These are phyloP conservation scores for Euphysa ruthae DNA, from an alignment of 30 jellyfish, hydroid and myxozoan genomes.

Conservation along the genomic window DNA sequence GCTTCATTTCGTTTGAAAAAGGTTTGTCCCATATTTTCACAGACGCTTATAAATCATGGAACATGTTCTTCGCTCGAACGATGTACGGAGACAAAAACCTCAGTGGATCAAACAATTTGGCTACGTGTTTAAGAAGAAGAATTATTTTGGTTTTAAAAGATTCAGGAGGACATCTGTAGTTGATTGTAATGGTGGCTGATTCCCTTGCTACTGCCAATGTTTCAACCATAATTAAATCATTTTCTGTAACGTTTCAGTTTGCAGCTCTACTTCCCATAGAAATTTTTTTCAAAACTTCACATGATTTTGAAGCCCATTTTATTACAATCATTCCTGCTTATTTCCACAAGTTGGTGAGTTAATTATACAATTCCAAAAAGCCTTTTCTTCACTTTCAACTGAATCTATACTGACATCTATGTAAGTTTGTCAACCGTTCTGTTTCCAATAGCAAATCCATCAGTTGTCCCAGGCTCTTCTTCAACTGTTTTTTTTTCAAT, in stretches of 20 bases:
- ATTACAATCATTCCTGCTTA: constrained; percentile 57
- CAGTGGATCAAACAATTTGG: constrained; percentile 46
- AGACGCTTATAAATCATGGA: constrained; percentile 12
- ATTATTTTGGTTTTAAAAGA: constrained; percentile 14
- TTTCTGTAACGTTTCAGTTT: constrained; percentile 8
- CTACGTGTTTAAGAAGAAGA: constrained; percentile 12
- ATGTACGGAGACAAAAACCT: constrained; percentile 2
- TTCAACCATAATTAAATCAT: too few species aligned
- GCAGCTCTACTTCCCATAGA: constrained; percentile 35
- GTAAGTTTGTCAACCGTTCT: constrained; percentile 40
- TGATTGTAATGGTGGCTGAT: neutral
- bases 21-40: constrained; percentile 26
- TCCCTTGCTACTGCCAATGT: too few species aligned
- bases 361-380: constrained; percentile 15
- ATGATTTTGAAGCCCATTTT: constrained; percentile 49
- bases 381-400: constrained; percentile 25
- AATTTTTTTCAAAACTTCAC: neutral
- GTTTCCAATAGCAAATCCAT: constrained; percentile 34
- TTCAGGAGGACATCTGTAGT: neutral
- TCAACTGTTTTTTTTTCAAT: too few species aligned
- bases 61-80: neutral
- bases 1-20: constrained; percentile 4
- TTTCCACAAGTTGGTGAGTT: constrained; percentile 42
- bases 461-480: too few species aligned
- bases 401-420: constrained; percentile 64